Evolutionary conservation across 1,140 invertebrate species (phyloP).

Genomic region (Carcinoscorpius rotundicauda): DNA sequence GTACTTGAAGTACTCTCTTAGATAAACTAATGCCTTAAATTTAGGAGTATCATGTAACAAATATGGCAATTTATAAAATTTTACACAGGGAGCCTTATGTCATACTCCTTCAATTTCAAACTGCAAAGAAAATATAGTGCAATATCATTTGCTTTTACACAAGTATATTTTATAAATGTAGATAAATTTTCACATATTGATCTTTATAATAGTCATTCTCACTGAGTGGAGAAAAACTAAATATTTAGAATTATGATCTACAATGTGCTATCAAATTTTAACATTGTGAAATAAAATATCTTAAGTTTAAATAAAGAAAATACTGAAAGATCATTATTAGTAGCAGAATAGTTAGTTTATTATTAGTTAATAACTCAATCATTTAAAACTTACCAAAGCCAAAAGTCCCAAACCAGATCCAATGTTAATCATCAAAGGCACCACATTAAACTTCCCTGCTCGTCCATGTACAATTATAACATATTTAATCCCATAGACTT

Average conservation of each 20-base stretch:
- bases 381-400: slow-evolving; percentile 34
- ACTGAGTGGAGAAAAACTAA: no score
- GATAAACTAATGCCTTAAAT: no score
- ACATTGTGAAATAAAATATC: slow-evolving; percentile 1
- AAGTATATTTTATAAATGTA: no score
- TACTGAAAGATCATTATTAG: slow-evolving; percentile 2
- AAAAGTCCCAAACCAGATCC: slow-evolving; percentile 42
- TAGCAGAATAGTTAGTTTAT: not conserved
- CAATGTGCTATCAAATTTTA: slow-evolving; percentile 14
- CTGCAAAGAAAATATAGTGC: no score
- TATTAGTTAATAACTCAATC: slow-evolving; percentile 2
- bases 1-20: no score
- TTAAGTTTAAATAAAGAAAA: slow-evolving; percentile 3
- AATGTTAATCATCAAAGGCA: slow-evolving; percentile 39
- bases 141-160: no score
- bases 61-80: no score
- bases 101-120: no score
- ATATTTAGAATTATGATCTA: no score
- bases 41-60: no score
- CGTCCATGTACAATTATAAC: slow-evolving; percentile 37
- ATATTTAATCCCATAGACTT: slow-evolving; percentile 42
- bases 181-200: no score
- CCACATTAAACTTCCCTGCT: slow-evolving; percentile 39
- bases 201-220: not conserved
- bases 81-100: no score